These are phyloP conservation scores for Lethocerus indicus DNA, from an alignment of 1,140 invertebrate genomes.

Conservation along the genomic window DNA sequence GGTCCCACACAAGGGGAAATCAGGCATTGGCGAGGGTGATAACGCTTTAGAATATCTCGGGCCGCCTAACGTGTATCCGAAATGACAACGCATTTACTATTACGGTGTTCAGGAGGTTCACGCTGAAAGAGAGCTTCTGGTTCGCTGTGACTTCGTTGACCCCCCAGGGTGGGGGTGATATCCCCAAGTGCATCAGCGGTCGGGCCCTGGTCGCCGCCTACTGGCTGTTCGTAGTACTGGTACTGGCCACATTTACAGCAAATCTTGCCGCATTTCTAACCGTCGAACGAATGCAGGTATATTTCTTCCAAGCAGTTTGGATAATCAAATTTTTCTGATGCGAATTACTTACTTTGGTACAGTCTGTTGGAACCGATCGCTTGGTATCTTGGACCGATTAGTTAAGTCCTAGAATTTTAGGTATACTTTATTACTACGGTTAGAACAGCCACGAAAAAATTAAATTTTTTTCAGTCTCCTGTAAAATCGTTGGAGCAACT, in stretches of 20 bases:
- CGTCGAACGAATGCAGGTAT: conserved; percentile 87
- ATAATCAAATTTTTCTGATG: too few species aligned
- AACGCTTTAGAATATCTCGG: too few species aligned
- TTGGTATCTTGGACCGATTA: too few species aligned
- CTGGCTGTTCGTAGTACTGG: conserved; percentile 84
- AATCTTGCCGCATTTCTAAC: conserved; percentile 94
- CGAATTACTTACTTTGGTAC: too few species aligned
- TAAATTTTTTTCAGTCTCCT: conserved; percentile 39
- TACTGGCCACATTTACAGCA: conserved; percentile 90
- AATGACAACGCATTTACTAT: too few species aligned
- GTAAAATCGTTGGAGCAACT: conserved; percentile 77
- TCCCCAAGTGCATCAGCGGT: conserved; percentile 67
- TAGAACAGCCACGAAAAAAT: conserved; percentile 3
- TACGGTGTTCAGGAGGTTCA: conserved; percentile 47
- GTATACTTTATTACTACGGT: conserved; percentile 8
- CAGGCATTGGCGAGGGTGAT: too few species aligned
- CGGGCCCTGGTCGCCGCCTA: conserved; percentile 76
- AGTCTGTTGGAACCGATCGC: too few species aligned
- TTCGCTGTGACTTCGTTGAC: conserved; percentile 84
- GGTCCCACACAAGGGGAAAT: too few species aligned
- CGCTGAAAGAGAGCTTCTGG: conserved; percentile 82
- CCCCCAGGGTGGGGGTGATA: conserved; percentile 75
- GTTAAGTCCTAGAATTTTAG: conserved; percentile 3
- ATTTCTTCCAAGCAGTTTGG: background rate
- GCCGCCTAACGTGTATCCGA: too few species aligned